Percentiles rank a stretch among this genome's conserved stretches.
These are phyloP conservation scores for Pheosia gnoma DNA, from an alignment of 2,888 invertebrate genomes.

Conservation along the genomic window DNA sequence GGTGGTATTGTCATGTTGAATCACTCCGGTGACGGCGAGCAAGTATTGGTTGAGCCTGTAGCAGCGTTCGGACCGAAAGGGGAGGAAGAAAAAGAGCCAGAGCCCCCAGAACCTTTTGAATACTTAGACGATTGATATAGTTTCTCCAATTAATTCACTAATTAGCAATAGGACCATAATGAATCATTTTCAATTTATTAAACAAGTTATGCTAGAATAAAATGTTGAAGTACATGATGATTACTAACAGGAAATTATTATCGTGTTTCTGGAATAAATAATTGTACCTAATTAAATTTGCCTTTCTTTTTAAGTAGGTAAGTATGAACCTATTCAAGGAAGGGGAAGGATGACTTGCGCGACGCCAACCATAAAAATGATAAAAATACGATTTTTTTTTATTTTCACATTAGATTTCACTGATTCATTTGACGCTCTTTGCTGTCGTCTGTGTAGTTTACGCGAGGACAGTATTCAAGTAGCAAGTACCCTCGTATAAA, in stretches of 20 bases:
- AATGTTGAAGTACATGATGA: constrained; percentile 60
- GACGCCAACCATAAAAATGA: too few relatives aligned
- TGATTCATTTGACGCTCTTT: too few relatives aligned
- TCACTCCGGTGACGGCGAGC: constrained; percentile 91
- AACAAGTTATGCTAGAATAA: constrained; percentile 57
- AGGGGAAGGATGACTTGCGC: too few relatives aligned
- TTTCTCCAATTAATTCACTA: constrained; percentile 48
- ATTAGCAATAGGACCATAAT: constrained; percentile 53
- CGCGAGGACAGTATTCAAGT: too few relatives aligned
- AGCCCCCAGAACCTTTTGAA: constrained; percentile 98
- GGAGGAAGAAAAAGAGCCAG: constrained; percentile 98
- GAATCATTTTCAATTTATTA: constrained; percentile 58
- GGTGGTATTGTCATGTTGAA: constrained; percentile 98
- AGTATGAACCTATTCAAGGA: too few relatives aligned
- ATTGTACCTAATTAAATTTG: constrained; percentile 34
- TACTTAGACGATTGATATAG: constrained; percentile 91
- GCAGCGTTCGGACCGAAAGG: constrained; percentile 95
- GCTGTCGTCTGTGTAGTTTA: too few relatives aligned
- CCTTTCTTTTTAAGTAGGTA: constrained; percentile 4
- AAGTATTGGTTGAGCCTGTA: constrained; percentile 96
- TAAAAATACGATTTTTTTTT: too few relatives aligned
- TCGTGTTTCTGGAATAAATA: constrained; percentile 58
- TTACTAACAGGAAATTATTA: constrained; percentile 60
- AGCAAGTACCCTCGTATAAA: too few relatives aligned
- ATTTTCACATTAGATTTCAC: too few relatives aligned